Base-by-base conservation (phyloP, 2,888 invertebrate genomes). In the Lochmaea crataegi region DNA sequence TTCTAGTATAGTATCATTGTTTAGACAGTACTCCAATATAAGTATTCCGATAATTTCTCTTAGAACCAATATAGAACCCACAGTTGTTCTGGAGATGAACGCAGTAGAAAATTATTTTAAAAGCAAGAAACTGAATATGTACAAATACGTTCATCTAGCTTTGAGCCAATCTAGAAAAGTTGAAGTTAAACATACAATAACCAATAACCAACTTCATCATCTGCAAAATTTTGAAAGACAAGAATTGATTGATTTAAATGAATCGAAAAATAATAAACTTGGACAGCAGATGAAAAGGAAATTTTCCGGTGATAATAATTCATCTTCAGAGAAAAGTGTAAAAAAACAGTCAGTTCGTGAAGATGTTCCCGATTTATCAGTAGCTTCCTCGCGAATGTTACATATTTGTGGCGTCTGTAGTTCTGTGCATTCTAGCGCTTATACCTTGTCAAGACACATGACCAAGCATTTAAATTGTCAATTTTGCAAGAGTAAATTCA, bases 331-430 rank as follows among this genome's bases (percentile, higher is more conserved):
- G 26, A 2, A 18, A 56, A 56, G 2, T 6, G 18, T 18, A 5
- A 56, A 10, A 22, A n/a, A 56, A 56, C 5, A 16, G 22, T 18
- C 26, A 32, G 26, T 32, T 51, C 1, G 38, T 16, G 56, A 65
- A 2, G 41, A 41, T 6, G 12, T 38, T 1, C 48, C 68, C 2
- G 51, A 60, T 26, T 18, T 68, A 12, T 60, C 45, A 16, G 45
- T n/a, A n/a, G 32, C 48, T 5, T n/a, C 26, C 14, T 18, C 42
- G 0, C 16, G 32, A 7, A 22, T 22, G 26, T 32, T 61, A 56
- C 69, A 69, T 12, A 68, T 78, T 11, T 83, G 83, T 63, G 73
- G 75, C 65, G 68, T 82, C 5, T 83, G 82, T 71, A 78, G 79
- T 70, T 71, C 75, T n/a, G 74, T 79, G 16, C 76, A 78, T 58